phyloP scores from a whole-genome alignment of 2,113 vertebrate species.

The Ptilonorhynchus violaceus region DNA sequence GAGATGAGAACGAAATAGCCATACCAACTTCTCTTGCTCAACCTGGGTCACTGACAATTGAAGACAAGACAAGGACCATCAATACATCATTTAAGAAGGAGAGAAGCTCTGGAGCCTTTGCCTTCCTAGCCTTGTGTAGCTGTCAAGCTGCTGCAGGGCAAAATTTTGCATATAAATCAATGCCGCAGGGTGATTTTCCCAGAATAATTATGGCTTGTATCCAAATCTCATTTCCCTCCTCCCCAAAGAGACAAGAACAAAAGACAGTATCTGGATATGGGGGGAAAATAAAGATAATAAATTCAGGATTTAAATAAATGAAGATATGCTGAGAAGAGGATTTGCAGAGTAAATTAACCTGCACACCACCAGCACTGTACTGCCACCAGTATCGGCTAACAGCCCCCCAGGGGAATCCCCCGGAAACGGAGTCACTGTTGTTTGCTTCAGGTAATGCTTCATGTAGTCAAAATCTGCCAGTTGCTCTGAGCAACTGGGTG shows the following conservation, averaged over 20 bases:
- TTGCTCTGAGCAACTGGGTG: not conserved
- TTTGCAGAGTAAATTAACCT: not conserved
- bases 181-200: not conserved
- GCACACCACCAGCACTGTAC: not conserved
- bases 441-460: not conserved
- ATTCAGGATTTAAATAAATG: not conserved
- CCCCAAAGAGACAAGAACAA: not conserved
- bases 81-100: not conserved
- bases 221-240: not conserved
- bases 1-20: not conserved
- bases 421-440: not conserved
- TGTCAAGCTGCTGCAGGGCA: not conserved
- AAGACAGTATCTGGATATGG: not conserved
- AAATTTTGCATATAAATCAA: not conserved
- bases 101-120: not conserved
- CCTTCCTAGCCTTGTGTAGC: not conserved
- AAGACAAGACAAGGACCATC: not conserved
- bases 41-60: not conserved
- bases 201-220: not conserved
- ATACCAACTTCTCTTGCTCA: not conserved
- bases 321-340: not conserved
- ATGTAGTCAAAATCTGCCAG: not conserved
- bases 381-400: not conserved
- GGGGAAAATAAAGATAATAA: not conserved
- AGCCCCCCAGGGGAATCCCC: not conserved